These are phyloP conservation scores for Cheilosia impressa DNA, from an alignment of 2,888 invertebrate genomes.

Conservation along the genomic window DNA sequence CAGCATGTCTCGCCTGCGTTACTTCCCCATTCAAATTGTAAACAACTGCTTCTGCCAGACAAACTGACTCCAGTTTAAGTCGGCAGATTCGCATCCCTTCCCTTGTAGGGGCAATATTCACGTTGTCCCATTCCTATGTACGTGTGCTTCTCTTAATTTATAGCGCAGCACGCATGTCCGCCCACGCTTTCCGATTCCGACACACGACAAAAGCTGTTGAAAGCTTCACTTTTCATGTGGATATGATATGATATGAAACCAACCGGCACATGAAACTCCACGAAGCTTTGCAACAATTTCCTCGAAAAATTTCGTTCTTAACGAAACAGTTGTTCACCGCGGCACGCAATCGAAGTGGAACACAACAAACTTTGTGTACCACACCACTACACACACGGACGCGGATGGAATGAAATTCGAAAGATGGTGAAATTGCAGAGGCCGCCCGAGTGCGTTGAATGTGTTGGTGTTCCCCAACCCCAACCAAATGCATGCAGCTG, in stretches of 20 bases:
- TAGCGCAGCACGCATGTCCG: conserved; percentile 48
- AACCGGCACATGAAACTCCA: conserved; percentile 55
- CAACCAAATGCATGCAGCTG: background rate
- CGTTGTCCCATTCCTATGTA: conserved; percentile 8
- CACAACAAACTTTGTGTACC: conserved; percentile 45
- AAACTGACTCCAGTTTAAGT: conserved; percentile 52
- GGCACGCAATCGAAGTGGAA: conserved; percentile 36
- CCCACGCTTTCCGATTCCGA: conserved; percentile 4
- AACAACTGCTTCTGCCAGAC: conserved; percentile 30
- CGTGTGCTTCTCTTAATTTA: background rate
- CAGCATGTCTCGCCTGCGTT: too few relatives aligned
- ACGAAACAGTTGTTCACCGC: conserved; percentile 14
- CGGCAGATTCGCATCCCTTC: conserved; percentile 7
- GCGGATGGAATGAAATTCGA: background rate
- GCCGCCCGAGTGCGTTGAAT: too few relatives aligned
- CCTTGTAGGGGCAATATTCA: conserved; percentile 7
- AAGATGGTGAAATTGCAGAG: too few relatives aligned
- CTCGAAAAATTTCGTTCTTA: conserved; percentile 16
- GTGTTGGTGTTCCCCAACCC: conserved; percentile 17
- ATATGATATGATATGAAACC: conserved; percentile 27
- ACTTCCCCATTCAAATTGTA: too few relatives aligned
- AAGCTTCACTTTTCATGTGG: conserved; percentile 11
- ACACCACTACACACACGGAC: background rate
- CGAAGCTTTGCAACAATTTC: conserved; percentile 65
- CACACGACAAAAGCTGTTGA: conserved; percentile 31